Evolutionary conservation across 2,797 vertebrate genomes (phyloP), one percentile per base, ranked within the genome.

Genomic region (Enteromius anoplus): DNA sequence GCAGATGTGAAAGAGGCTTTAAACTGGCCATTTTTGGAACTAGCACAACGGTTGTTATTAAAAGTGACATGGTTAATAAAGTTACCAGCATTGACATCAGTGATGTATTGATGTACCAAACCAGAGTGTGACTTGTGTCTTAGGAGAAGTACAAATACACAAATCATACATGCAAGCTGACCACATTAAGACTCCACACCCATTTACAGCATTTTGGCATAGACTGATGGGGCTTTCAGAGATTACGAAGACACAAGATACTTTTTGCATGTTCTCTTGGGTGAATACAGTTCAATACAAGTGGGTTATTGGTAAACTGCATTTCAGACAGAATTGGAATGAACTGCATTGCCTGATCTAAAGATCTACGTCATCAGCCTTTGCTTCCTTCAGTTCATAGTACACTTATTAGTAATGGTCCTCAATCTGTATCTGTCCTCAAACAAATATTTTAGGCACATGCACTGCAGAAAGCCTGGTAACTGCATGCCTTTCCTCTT

Each of bases 121-220:
- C 26, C 60, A 58, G 65, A 80, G 34, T 60, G 66, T 19, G n/a
- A 71, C 51, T 60, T 19, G 11, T 21, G 65, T 42, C 17, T 80
- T 70, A 21, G 34, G 17, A 66, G 51, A 76, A 82, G 81, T 17
- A 76, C 81, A 81, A 73, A 81, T 73, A 73, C 80, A 81, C 80
- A 82, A 82, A 82, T 82, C 80, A 82, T 19, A 65, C 45, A 82
- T 32, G 32, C 71, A n/a, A 37, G 23, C 68, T 58, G 32, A 82
- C 49, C 62, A 76, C 72, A 32, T 55, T 58, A 58, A 69, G 23
- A 58, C 73, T 82, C 69, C 70, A 73, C 80, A 73, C 70, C 58
- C 80, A 68, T 66, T 82, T 55, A 29, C 64, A 34, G 62, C 34
- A 45, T 68, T 82, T 51, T 82, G 62, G 81, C 72, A 75, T 34